A percentile compares a stretch with the other conserved stretches of the same genome.
Evolutionary conservation across 2,113 vertebrate genomes (phyloP).

Genomic region (Rhabdomys dilectus): DNA sequence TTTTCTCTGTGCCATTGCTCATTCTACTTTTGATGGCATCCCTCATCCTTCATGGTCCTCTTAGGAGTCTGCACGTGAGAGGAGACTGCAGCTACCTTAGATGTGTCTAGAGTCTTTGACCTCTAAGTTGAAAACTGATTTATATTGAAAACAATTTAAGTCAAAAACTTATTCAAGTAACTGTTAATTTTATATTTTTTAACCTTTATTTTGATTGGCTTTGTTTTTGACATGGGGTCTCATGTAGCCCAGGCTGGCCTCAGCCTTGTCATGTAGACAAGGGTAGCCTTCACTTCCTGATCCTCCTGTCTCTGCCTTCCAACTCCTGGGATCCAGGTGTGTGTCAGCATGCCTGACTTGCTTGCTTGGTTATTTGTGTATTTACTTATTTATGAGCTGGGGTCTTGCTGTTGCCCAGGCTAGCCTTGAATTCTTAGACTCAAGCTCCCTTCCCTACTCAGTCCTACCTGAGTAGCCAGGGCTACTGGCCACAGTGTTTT

Average conservation of each 20-base stretch:
- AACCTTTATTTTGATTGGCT: neutral
- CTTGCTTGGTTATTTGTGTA: no score
- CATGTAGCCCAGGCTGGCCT: neutral
- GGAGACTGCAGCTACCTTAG: neutral
- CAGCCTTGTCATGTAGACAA: neutral
- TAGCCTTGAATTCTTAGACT: neutral
- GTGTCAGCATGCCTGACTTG: no score
- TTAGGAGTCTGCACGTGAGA: neutral
- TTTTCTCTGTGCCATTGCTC: neutral
- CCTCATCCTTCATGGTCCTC: neutral
- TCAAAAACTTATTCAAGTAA: conserved; percentile 12
- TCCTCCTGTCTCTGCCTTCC: neutral
- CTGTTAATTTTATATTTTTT: neutral
- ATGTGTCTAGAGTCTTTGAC: conserved; percentile 42
- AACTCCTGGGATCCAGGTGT: neutral
- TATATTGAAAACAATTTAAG: conserved; percentile 51
- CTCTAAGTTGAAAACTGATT: conserved; percentile 53
- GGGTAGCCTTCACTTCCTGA: neutral
- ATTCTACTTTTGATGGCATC: neutral
- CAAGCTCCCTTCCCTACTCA: neutral
- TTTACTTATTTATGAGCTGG: neutral
- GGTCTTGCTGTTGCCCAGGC: neutral
- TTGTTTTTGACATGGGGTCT: neutral
- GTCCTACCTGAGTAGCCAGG: neutral
- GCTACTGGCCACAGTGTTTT: neutral